phyloP scores from a whole-genome alignment of 1,140 invertebrate genomes.

The Berghia stephanieae region DNA sequence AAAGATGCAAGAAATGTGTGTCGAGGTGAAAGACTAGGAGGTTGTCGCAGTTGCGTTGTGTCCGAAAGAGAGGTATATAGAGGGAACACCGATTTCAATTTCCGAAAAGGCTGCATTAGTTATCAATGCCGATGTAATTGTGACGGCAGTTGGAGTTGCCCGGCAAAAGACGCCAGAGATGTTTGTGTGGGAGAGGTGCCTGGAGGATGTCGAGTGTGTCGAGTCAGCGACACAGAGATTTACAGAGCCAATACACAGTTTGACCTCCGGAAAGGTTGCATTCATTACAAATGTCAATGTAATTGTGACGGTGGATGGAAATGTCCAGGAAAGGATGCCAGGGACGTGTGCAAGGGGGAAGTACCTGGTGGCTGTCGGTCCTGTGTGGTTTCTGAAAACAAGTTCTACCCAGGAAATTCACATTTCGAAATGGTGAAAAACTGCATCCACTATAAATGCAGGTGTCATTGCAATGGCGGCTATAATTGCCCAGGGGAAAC shows the following conservation, averaged over 20 bases:
- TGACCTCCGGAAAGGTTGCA: slow-evolving; percentile 36
- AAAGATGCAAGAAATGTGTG: slow-evolving; percentile 42
- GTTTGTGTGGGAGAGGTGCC: slow-evolving; percentile 35
- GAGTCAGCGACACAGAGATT: too few species aligned
- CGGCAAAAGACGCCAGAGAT: slow-evolving; percentile 26
- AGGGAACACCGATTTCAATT: slow-evolving; percentile 30
- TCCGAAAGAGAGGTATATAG: slow-evolving; percentile 31
- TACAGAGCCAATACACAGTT: too few species aligned
- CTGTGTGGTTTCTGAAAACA: slow-evolving; percentile 31
- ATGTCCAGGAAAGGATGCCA: slow-evolving; percentile 48
- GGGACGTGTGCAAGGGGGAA: slow-evolving; percentile 42
- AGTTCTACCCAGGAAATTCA: slow-evolving; percentile 34
- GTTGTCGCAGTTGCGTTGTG: slow-evolving; percentile 30
- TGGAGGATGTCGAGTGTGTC: too few species aligned
- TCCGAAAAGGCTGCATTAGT: slow-evolving; percentile 37
- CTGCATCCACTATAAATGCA: slow-evolving; percentile 44
- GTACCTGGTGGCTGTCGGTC: slow-evolving; percentile 36
- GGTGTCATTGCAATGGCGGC: slow-evolving; percentile 43
- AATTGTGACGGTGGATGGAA: slow-evolving; percentile 52
- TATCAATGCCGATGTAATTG: slow-evolving; percentile 41
- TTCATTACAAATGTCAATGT: slow-evolving; percentile 43
- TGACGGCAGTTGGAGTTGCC: slow-evolving; percentile 43
- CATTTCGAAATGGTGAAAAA: slow-evolving; percentile 41
- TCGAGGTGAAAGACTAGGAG: slow-evolving; percentile 33
- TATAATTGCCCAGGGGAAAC: slow-evolving; percentile 42